Evolutionary conservation across 2,888 invertebrate genomes (phyloP).

Genomic region (Phasia obesa): DNA sequence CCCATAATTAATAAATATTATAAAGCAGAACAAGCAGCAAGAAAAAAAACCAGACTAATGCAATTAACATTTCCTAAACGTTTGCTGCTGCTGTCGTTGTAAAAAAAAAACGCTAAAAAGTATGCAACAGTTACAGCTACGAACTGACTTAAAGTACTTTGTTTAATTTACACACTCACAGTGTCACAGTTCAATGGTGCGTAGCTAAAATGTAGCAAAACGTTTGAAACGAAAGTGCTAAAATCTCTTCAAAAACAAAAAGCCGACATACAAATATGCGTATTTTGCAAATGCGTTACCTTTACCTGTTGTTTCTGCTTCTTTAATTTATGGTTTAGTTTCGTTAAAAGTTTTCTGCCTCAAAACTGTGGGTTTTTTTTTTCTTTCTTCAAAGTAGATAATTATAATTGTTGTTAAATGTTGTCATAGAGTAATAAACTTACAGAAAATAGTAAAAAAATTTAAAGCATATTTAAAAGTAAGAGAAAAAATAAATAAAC

Average conservation of each 20-base stretch:
- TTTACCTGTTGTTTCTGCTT: background rate
- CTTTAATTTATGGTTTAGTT: background rate
- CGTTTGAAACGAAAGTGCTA: constrained; percentile 60
- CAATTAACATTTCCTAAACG: constrained; percentile 67
- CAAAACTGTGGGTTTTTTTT: background rate
- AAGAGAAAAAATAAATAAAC: background rate
- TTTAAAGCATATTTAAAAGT: constrained; percentile 13
- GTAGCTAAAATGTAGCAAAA: constrained; percentile 51
- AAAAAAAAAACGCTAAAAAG: background rate
- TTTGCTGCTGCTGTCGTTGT: constrained; percentile 1
- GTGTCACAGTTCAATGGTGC: constrained; percentile 69
- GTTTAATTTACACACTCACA: constrained; percentile 52
- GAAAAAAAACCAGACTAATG: constrained; percentile 66
- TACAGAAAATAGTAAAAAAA: background rate
- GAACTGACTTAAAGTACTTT: constrained; percentile 17
- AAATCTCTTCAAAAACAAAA: constrained; percentile 55
- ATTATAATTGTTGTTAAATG: constrained; percentile 62
- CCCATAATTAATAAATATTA: constrained; percentile 64
- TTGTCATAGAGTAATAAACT: constrained; percentile 34
- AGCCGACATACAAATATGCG: constrained; percentile 54
- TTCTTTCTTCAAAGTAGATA: constrained; percentile 47
- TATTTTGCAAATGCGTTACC: constrained; percentile 33
- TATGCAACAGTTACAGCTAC: constrained; percentile 6
- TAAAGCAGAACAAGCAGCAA: constrained; percentile 4
- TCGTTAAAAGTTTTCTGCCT: background rate